Evolutionary conservation across 2,888 invertebrate species (phyloP).

Genomic region (Brachypterus glaber): DNA sequence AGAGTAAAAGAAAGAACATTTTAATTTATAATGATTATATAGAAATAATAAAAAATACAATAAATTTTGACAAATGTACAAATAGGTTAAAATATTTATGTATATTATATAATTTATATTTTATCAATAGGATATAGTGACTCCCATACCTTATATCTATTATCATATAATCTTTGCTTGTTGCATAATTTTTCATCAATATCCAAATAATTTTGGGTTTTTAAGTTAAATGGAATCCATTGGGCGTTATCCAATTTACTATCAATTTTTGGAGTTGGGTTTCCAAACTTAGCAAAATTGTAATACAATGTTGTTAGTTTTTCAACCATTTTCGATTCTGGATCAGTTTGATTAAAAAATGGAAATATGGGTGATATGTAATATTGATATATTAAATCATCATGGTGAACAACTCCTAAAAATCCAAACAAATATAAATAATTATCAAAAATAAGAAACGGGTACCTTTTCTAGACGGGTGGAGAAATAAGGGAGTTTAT

Average conservation of each 20-base stretch:
- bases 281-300: conserved; percentile 37
- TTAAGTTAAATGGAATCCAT: conserved; percentile 36
- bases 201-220: conserved; percentile 37
- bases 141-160: conserved; percentile 38
- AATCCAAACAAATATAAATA: conserved; percentile 6
- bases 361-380: conserved; percentile 28
- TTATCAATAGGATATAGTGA: conserved; percentile 30
- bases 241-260: conserved; percentile 30
- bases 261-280: conserved; percentile 36
- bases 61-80: too few species aligned
- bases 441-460: background rate
- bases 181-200: conserved; percentile 34
- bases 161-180: conserved; percentile 33
- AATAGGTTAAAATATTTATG: too few species aligned
- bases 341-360: conserved; percentile 29
- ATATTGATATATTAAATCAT: conserved; percentile 44
- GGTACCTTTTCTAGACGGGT: too few species aligned
- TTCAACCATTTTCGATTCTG: conserved; percentile 36
- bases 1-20: too few species aligned
- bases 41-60: too few species aligned
- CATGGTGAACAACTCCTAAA: conserved; percentile 38
- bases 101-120: conserved; percentile 7
- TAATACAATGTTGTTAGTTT: conserved; percentile 38
- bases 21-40: too few species aligned
- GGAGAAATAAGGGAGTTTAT: too few species aligned